Conservation (phyloP, 2,113 vertebrate species). For the Larimichthys polyactis region DNA sequence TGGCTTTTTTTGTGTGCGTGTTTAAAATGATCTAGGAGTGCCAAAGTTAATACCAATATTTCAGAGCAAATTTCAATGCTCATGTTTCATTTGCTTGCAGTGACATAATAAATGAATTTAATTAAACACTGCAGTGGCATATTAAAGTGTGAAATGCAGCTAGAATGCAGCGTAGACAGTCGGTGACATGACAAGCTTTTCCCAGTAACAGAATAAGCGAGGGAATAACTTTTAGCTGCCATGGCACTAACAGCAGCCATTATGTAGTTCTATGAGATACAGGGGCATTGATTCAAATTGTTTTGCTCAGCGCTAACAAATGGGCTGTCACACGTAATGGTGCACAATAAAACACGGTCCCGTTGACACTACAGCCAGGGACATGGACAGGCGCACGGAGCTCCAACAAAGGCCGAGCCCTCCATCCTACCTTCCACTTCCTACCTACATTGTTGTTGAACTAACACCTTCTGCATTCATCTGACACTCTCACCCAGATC, state of each 20-base stretch:
- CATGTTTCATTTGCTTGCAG: conserved; percentile 32
- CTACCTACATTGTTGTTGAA: conserved; percentile 32
- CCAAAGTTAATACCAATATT: conserved; percentile 20
- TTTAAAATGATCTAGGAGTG: neutral
- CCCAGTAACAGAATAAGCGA: conserved; percentile 46
- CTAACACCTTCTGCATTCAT: conserved; percentile 40
- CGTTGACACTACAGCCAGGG: conserved; percentile 43
- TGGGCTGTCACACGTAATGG: conserved; percentile 70
- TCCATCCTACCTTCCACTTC: conserved; percentile 17
- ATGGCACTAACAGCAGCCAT: conserved; percentile 64
- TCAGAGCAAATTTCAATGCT: conserved; percentile 9
- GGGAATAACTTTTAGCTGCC: conserved; percentile 70
- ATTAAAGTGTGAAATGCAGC: conserved; percentile 42
- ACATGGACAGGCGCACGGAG: conserved; percentile 35
- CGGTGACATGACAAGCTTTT: conserved; percentile 29
- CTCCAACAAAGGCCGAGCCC: conserved; percentile 41
- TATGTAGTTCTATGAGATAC: conserved; percentile 57
- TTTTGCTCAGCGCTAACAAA: conserved; percentile 68
- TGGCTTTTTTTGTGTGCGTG: neutral
- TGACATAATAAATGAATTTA: conserved; percentile 60
- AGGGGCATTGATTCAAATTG: conserved; percentile 65
- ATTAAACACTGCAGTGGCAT: conserved; percentile 44
- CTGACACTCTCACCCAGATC: conserved; percentile 26
- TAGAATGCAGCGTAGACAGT: conserved; percentile 46
- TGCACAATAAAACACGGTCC: conserved; percentile 54